Percentiles rank a stretch among this genome's conserved stretches.
These are phyloP conservation scores for Astreopora myriophthalma DNA, from an alignment of 64 coral and sea anemone species.

Conservation along the genomic window DNA sequence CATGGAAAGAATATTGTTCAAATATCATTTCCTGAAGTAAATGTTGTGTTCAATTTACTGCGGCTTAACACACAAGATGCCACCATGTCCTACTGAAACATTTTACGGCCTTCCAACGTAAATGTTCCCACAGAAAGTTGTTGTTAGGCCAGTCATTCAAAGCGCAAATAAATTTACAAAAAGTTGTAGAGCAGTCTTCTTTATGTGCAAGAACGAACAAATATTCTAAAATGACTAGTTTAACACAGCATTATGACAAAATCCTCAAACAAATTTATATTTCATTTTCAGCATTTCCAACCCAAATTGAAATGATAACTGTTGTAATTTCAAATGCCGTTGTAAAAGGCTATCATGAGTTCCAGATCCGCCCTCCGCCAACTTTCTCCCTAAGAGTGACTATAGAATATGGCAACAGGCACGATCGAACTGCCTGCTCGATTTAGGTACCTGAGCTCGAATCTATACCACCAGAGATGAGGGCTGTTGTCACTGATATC, in stretches of 20 bases:
- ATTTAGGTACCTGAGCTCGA: slow-evolving; percentile 52
- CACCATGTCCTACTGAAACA: background rate
- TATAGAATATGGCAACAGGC: slow-evolving; percentile 52
- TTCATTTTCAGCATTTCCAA: background rate
- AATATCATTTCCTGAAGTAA: too few relatives aligned
- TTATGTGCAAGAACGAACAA: background rate
- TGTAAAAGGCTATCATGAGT: slow-evolving; percentile 58
- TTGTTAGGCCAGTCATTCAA: background rate
- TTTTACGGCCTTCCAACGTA: background rate
- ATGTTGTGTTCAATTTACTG: background rate
- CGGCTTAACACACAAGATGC: background rate
- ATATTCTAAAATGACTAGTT: background rate
- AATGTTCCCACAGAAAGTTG: background rate
- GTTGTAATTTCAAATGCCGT: slow-evolving; percentile 26
- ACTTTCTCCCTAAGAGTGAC: background rate
- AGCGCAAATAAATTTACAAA: background rate
- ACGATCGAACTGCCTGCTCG: slow-evolving; percentile 41
- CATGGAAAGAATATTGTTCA: too few relatives aligned
- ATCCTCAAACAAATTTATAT: background rate
- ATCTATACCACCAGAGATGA: slow-evolving; percentile 6
- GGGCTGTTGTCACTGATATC: slow-evolving; percentile 9
- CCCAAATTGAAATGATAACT: background rate
- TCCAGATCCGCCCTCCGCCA: slow-evolving; percentile 27
- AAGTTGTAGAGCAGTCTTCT: background rate
- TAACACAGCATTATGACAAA: background rate